Evolutionary conservation across 2,888 invertebrate genomes (phyloP).

Genomic region (Caenorhabditis imperialis): DNA sequence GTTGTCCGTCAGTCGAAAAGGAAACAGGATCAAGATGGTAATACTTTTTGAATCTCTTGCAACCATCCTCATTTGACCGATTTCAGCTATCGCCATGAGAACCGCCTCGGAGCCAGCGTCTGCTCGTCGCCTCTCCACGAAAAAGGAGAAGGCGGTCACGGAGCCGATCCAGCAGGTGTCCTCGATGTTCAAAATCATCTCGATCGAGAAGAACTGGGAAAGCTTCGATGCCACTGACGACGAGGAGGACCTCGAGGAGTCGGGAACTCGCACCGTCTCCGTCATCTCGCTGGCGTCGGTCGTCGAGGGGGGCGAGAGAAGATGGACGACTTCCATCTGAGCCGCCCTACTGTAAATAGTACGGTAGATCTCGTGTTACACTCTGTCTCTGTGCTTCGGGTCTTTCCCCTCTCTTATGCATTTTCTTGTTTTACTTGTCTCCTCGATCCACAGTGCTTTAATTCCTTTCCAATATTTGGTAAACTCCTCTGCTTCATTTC

Average conservation of each 20-base stretch:
- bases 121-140: conserved; percentile 59
- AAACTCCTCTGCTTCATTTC: no score
- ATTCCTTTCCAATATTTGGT: conserved; percentile 2
- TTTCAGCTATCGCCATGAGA: conserved; percentile 52
- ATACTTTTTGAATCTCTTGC: no score
- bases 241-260: conserved; percentile 50
- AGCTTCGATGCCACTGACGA: conserved; percentile 67
- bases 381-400: conserved; percentile 25
- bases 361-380: neutral
- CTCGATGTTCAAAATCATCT: conserved; percentile 70
- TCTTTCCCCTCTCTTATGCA: neutral
- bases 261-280: conserved; percentile 35
- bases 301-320: conserved; percentile 29
- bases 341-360: neutral
- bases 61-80: no score
- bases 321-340: conserved; percentile 53
- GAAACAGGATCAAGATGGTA: conserved; percentile 56
- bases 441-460: neutral
- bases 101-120: conserved; percentile 64
- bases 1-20: conserved; percentile 61
- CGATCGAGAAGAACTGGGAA: conserved; percentile 70
- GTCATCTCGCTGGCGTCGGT: conserved; percentile 33
- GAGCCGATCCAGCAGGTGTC: conserved; percentile 63
- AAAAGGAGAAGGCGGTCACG: conserved; percentile 62
- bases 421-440: neutral